Evolutionary conservation across 2,113 vertebrate genomes (phyloP).

Genomic region (Hippocampus zosterae): DNA sequence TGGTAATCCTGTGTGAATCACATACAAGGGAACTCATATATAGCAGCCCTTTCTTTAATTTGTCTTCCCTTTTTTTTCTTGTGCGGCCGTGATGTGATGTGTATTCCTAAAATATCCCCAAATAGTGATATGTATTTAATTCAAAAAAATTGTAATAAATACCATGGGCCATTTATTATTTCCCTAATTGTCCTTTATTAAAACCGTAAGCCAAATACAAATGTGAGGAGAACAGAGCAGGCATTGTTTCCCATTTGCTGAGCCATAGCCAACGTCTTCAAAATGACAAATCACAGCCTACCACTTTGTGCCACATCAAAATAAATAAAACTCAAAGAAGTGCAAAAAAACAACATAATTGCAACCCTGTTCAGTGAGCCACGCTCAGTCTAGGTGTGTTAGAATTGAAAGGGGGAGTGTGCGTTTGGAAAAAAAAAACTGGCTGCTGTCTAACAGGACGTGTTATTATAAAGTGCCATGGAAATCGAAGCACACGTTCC

Average conservation of each 20-base stretch:
- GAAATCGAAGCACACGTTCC: conserved; percentile 23
- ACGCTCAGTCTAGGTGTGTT: conserved; percentile 21
- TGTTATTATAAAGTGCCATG: conserved; percentile 35
- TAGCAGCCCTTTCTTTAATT: no score
- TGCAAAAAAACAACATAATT: conserved; percentile 34
- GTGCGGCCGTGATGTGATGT: no score
- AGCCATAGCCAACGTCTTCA: conserved; percentile 20
- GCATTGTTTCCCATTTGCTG: conserved; percentile 22
- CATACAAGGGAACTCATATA: no score
- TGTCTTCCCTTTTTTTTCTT: no score
- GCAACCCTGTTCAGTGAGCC: conserved; percentile 6
- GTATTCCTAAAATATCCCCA: no score
- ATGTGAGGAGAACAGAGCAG: conserved; percentile 25
- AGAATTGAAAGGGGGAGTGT: conserved; percentile 2
- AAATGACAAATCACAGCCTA: conserved; percentile 32
- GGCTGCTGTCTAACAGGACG: conserved; percentile 12
- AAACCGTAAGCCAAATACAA: neutral
- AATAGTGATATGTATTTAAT: no score
- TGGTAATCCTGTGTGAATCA: no score
- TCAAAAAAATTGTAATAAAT: no score
- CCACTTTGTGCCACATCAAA: conserved; percentile 31
- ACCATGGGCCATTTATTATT: neutral
- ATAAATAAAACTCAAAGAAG: conserved; percentile 35
- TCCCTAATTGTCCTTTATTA: neutral
- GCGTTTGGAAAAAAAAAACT: conserved; percentile 19